Evolutionary conservation across 2,113 vertebrate genomes (phyloP), one percentile per base, ranked within the genome.

Genomic region (Todiramphus saurophagus): DNA sequence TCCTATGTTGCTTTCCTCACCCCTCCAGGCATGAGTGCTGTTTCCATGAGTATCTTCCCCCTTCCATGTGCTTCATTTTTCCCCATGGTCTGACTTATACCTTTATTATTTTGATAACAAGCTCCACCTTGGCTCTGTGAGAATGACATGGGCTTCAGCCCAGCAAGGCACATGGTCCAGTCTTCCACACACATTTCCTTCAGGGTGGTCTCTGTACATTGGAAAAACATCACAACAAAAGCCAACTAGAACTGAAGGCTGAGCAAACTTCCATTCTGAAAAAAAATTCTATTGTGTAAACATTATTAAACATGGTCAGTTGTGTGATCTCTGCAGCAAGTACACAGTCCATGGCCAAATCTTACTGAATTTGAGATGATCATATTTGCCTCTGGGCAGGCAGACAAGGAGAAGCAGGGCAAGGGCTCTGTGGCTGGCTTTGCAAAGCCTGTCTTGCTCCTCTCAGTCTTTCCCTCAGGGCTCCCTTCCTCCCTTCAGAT

Each of bases 321-420:
- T 60, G 56, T 28, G 39, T 44, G 77, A 83, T 55, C 67, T 93
- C 90, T 76, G 50, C 84, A 33, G 64, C 72, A 50, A 86, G 51
- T 59, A 64, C 48, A 19, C 0, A 0, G 56, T 60, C 82, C 2
- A 0, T 4, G 27, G 69, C 81, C 83, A 74, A 87, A 55, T 20
- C 39, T 46, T 10, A 1, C 20, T 0, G 0, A 31, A 3, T 33
- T 39, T 8, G 69, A 51, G 73, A 46, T 0, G 1, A 35, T 6
- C 15, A 3, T 5, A 0, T 69, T 81, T 44, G 27, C 25, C 31
- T 31, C 43, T 31, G 55, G 68, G 77, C 56, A 8, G n/a, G 33
- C 63, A 59, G 82, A 62, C 24, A 10, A 43, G 23, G 75, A 25
- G 17, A 3, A 83, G 53, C 25, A 41, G 68, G 37, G 62, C 70